Evolutionary conservation across 2,113 vertebrate species (phyloP).

Genomic region (Fulica atra): DNA sequence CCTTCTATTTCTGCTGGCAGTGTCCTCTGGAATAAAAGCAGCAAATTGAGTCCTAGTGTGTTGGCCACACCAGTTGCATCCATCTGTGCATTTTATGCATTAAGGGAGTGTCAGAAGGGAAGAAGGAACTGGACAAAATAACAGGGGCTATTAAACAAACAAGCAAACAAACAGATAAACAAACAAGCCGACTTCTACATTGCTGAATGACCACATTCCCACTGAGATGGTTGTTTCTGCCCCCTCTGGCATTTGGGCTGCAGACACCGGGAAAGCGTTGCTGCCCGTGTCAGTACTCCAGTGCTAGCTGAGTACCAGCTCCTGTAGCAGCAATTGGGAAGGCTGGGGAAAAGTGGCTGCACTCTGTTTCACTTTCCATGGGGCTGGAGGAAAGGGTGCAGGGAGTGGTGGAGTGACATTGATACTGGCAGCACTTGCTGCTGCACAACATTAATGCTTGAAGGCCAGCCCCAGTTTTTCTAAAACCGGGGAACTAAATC

Average conservation of each 20-base stretch:
- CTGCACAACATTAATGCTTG: not conserved
- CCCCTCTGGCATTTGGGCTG: accelerated
- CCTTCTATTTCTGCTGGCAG: not conserved
- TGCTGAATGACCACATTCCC: not conserved
- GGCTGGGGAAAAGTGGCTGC: not conserved
- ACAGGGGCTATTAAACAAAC: not conserved
- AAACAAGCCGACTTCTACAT: too few relatives aligned
- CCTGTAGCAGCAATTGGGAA: not conserved
- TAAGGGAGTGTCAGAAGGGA: not conserved
- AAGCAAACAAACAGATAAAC: not conserved
- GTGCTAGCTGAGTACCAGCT: not conserved
- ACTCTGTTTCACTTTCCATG: not conserved
- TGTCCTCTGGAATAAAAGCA: not conserved
- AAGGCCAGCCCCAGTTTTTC: not conserved
- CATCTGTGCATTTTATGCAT: not conserved
- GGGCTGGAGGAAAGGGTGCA: not conserved
- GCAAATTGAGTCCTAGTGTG: not conserved
- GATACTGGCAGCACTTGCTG: not conserved
- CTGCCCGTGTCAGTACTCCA: accelerated
- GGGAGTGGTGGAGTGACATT: not conserved
- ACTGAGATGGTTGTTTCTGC: not conserved
- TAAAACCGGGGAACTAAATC: not conserved
- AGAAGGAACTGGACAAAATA: not conserved
- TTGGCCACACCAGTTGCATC: not conserved
- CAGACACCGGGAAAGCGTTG: accelerated